These are phyloP conservation scores for Panopea generosa DNA, from an alignment of 2,888 invertebrate genomes.

Conservation along the genomic window DNA sequence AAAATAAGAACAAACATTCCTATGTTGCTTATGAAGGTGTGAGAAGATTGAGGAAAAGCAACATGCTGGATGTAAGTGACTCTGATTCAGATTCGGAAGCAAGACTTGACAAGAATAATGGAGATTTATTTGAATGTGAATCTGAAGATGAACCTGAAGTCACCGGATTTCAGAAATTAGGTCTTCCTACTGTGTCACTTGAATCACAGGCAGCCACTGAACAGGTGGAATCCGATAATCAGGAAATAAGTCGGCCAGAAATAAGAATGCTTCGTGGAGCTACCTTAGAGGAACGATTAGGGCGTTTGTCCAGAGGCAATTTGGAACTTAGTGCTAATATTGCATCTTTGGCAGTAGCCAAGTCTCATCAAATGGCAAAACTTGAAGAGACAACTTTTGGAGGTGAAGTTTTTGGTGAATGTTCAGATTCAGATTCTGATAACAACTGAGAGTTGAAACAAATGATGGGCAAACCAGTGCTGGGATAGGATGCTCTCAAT, in stretches of 20 bases:
- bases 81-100: slow-evolving; percentile 30
- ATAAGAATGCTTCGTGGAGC: slow-evolving; percentile 22
- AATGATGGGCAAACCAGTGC: no score
- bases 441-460: no score
- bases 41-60: slow-evolving; percentile 47
- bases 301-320: slow-evolving; percentile 55
- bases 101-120: background rate
- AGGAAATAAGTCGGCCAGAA: slow-evolving; percentile 3
- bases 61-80: slow-evolving; percentile 52
- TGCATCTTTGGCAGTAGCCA: slow-evolving; percentile 72
- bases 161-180: background rate
- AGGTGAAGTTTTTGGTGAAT: slow-evolving; percentile 68
- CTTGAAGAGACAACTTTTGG: slow-evolving; percentile 60
- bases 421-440: slow-evolving; percentile 48
- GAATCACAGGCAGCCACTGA: background rate
- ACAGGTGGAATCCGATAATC: slow-evolving; percentile 4
- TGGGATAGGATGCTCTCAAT: no score
- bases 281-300: slow-evolving; percentile 59
- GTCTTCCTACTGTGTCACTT: slow-evolving; percentile 4
- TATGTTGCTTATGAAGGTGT: slow-evolving; percentile 35
- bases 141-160: slow-evolving; percentile 9
- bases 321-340: slow-evolving; percentile 67
- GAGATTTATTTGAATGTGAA: slow-evolving; percentile 9
- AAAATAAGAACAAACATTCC: slow-evolving; percentile 7
- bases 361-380: slow-evolving; percentile 61